Percentiles rank a stretch among this genome's conserved stretches.
phyloP scores from a whole-genome alignment of 2,888 invertebrate species.

The Volucella zonaria region DNA sequence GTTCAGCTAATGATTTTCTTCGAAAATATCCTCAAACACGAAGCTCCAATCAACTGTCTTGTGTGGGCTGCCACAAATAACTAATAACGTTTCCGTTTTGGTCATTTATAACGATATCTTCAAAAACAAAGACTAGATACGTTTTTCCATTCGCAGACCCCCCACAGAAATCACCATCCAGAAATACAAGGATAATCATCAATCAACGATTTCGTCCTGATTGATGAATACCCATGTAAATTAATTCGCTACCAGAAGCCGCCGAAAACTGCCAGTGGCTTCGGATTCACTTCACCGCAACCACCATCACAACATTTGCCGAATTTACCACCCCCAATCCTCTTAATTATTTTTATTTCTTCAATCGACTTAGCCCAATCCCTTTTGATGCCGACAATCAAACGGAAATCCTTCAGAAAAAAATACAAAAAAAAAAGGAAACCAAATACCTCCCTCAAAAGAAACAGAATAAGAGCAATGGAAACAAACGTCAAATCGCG shows the following conservation, averaged over 20 bases:
- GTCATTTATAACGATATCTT: constrained; percentile 58
- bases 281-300: constrained; percentile 4
- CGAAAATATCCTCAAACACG: constrained; percentile 2
- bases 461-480: constrained; percentile 24
- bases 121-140: constrained; percentile 24
- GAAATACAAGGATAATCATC: constrained; percentile 67
- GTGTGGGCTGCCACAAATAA: constrained; percentile 19
- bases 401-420: constrained; percentile 49
- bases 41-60: constrained; percentile 40
- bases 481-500: constrained; percentile 58
- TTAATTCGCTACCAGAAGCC: constrained; percentile 58
- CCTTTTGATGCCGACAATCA: constrained; percentile 61
- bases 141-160: neutral
- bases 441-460: constrained; percentile 9
- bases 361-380: constrained; percentile 66
- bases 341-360: constrained; percentile 73
- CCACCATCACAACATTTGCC: constrained; percentile 14
- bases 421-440: constrained; percentile 18
- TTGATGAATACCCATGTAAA: constrained; percentile 70
- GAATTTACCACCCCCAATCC: constrained; percentile 45
- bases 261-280: constrained; percentile 41
- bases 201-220: constrained; percentile 67
- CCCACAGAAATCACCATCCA: neutral
- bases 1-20: neutral
- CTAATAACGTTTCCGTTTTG: constrained; percentile 54